Evolutionary conservation across 2,888 invertebrate species (phyloP), one percentile per base, ranked within the genome.

Genomic region (Meandrusa payeni): DNA sequence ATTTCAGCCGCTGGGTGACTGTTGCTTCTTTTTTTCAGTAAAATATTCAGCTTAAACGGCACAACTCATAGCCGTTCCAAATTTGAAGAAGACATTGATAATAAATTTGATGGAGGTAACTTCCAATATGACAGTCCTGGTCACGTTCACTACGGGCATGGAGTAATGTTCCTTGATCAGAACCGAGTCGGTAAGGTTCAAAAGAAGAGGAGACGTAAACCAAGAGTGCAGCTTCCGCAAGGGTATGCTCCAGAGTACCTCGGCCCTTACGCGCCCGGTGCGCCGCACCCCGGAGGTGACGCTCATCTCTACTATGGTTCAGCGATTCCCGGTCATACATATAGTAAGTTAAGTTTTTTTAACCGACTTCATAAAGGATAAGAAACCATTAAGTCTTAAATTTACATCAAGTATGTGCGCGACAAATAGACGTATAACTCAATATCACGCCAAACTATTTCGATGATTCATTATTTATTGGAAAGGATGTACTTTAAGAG

Each of bases 171-270:
- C 9, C n/a, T n/a, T 20, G 26, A 66, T 36, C 57, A 65, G 13
- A 60, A 59, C 34, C 52, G 29, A 28, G 47, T 53, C 15, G 51
- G 53, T 13, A 41, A 42, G 19, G 38, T 43, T 0, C 55, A 60
- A 31, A 64, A 65, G 23, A 69, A 59, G 32, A 75, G 59, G 45
- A 63, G 64, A 20, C 65, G 69, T 2, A 62, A 71, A 29, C 59
- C 65, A 20, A 69, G 17, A 2, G 7, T 22, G 2, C 32, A 39
- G 6, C 9, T 19, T 55, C 42, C 64, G 61, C 1, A 62, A 56
- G 17, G 54, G 55, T 46, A 34, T 28, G 44, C 15, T 29, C 54
- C 54, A 17, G 57, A 50, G 0, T 54, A 55, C 41, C 52, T 48
- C 10, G 53, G 50, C 7, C 51, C 46, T 17, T 26, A 22, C 5